phyloP scores from a whole-genome alignment of 2,113 vertebrate species.

The Uria aalge region DNA sequence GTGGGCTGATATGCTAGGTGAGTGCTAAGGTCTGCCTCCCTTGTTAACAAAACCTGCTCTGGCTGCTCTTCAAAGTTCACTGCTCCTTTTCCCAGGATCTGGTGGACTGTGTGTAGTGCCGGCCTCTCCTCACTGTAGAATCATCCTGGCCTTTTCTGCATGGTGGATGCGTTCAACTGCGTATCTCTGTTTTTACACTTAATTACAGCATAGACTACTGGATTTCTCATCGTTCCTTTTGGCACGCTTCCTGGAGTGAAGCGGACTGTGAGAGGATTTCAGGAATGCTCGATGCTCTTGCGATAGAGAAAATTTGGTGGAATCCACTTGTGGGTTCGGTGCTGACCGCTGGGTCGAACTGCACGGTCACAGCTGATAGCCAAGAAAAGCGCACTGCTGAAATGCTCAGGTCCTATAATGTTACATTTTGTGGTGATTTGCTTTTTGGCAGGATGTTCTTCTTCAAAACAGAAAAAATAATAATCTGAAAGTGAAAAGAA shows the following conservation, averaged over 20 bases:
- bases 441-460: slow-evolving; percentile 49
- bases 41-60: not conserved
- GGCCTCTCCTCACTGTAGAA: not conserved
- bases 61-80: not conserved
- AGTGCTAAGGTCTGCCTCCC: not conserved
- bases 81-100: not conserved
- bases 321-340: slow-evolving; percentile 50
- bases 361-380: not conserved
- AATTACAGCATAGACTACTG: not conserved
- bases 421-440: slow-evolving; percentile 24
- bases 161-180: not conserved
- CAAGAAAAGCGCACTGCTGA: slow-evolving; percentile 56
- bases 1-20: not conserved
- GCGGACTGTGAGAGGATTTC: not conserved
- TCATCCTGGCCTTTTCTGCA: not conserved
- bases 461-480: slow-evolving; percentile 13
- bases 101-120: not conserved
- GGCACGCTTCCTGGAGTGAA: not conserved
- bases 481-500: slow-evolving; percentile 19
- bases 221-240: slow-evolving; percentile 34
- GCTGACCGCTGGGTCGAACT: not conserved
- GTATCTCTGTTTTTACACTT: not conserved
- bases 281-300: slow-evolving; percentile 23
- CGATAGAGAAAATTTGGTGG: slow-evolving; percentile 11
- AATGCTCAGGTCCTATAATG: slow-evolving; percentile 19